A percentile compares a stretch with the other conserved stretches of the same genome.
phyloP scores from a whole-genome alignment of 2,888 invertebrate species.

The Thereva unica region DNA sequence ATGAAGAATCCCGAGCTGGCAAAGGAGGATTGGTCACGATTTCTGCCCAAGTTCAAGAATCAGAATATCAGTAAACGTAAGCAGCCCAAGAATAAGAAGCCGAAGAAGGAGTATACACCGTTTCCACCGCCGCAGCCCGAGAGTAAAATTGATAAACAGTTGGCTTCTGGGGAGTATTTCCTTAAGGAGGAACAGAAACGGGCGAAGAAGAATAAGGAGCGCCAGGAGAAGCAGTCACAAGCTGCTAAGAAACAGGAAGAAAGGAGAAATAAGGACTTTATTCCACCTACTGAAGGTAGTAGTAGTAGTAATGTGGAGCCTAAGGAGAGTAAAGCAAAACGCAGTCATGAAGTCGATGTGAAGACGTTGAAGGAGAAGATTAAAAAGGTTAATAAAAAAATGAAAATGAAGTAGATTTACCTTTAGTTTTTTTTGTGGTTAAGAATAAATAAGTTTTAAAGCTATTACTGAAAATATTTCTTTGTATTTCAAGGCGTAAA shows the following conservation, averaged over 20 bases:
- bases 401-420: slow-evolving; percentile 39
- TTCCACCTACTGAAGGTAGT: slow-evolving; percentile 73
- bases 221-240: slow-evolving; percentile 76
- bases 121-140: slow-evolving; percentile 94
- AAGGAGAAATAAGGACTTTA: slow-evolving; percentile 76
- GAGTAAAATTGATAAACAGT: slow-evolving; percentile 90
- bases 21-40: slow-evolving; percentile 95
- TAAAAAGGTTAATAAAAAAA: slow-evolving; percentile 65
- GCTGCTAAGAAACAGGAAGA: slow-evolving; percentile 75
- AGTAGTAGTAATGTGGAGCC: slow-evolving; percentile 44
- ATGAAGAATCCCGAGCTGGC: slow-evolving; percentile 90
- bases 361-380: slow-evolving; percentile 76
- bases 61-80: slow-evolving; percentile 89
- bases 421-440: slow-evolving; percentile 3
- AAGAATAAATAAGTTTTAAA: no score
- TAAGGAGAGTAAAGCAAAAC: slow-evolving; percentile 44
- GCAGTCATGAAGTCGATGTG: slow-evolving; percentile 63
- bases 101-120: slow-evolving; percentile 95
- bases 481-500: no score
- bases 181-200: slow-evolving; percentile 81
- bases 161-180: slow-evolving; percentile 97
- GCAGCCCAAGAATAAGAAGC: slow-evolving; percentile 82
- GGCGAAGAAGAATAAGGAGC: slow-evolving; percentile 72
- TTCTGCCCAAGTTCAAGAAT: slow-evolving; percentile 89
- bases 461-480: no score